phyloP scores from a whole-genome alignment of 2,113 vertebrate species.

The Abramis brama region DNA sequence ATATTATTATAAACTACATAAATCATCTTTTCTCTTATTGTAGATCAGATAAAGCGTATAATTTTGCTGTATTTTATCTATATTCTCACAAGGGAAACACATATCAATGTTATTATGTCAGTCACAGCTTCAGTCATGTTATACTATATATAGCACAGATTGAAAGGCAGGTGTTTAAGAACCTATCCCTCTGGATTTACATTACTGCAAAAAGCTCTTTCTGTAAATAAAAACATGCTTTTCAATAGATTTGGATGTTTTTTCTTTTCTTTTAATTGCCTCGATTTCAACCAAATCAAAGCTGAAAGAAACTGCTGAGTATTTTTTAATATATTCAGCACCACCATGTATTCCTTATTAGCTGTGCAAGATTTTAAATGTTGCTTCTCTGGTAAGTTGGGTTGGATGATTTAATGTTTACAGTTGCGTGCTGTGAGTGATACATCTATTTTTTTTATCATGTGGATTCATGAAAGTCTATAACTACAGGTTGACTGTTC shows the following conservation, averaged over 20 bases:
- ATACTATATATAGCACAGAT: background rate
- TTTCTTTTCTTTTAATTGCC: background rate
- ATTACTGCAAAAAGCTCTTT: background rate
- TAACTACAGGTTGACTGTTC: background rate
- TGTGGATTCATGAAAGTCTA: background rate
- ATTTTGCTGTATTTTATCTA: background rate
- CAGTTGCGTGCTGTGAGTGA: background rate
- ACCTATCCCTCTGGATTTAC: background rate
- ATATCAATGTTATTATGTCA: background rate
- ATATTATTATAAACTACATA: background rate
- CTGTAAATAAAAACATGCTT: background rate
- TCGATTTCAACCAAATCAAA: background rate
- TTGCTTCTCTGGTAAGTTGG: background rate
- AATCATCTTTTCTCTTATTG: background rate
- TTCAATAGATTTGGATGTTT: background rate
- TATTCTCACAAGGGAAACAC: background rate
- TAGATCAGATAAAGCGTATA: background rate
- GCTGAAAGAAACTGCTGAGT: too few species aligned
- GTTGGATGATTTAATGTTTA: background rate
- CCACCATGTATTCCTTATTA: background rate
- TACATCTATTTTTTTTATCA: background rate
- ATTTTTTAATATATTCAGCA: too few species aligned
- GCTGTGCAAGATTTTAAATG: background rate
- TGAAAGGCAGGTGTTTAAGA: slow-evolving; percentile 9
- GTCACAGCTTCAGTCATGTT: background rate